Base-by-base conservation (phyloP, 2,888 invertebrate genomes). In the Noctua comes region DNA sequence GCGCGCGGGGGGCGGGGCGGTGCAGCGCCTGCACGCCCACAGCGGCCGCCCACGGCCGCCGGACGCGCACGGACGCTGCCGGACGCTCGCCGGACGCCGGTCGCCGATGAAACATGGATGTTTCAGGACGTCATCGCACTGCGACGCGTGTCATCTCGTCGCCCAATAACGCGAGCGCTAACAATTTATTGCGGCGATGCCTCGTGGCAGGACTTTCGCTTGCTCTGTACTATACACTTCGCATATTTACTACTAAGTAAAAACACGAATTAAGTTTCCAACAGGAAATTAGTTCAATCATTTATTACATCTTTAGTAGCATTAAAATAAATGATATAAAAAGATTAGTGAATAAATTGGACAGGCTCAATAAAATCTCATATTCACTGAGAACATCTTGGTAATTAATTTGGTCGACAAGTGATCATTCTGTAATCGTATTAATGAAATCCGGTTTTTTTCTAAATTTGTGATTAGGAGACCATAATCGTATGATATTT, bases 1-100 rank as follows among this genome's bases (percentile, higher is more conserved):
- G 93, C 91, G 88, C 88, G 94, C 92, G 93, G 92, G 93, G 93
- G 91, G 93, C 92, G 93, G 94, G 92, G 92, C 92, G 92, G 92
- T 92, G 93, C 93, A 92, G 92, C 94, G 95, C 93, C 93, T 96
- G 96, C 96, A 96, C 96, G 96, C 96, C 96, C 96, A 95, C 95
- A 91, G 92, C 93, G 94, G 94, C 94, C 95, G 95, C 95, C 95
- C 95, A 94, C 94, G 93, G 91, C 83, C 85, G 89, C 91, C 91
- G 91, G 90, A 88, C 89, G 85, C 86, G 84, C 85, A 85, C 85
- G 91, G 90, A 89, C 77, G 86, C 78, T 89, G 80, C 87, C 83
- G 83, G 85, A 73, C 83, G 78, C 74, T n/a, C 85, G 88, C 86
- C 88, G 87, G 85, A 86, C 86, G 86, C 80, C 84, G 79, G 80